phyloP scores from a whole-genome alignment of 2,888 invertebrate species.

The Conomelus anceps region DNA sequence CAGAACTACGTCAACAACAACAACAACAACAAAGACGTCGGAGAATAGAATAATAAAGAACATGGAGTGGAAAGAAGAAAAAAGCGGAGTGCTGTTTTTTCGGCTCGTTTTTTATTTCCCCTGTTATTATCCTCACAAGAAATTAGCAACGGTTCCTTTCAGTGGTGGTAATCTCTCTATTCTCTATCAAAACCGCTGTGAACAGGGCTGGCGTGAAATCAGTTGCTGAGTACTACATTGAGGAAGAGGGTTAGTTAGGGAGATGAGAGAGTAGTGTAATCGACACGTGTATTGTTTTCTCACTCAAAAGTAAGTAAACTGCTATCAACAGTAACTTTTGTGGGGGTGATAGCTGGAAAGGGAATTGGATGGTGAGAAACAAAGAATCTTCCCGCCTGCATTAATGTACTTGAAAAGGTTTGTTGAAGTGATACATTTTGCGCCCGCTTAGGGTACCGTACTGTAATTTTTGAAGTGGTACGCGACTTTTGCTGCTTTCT shows the following conservation, averaged over 20 bases:
- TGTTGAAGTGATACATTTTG: neutral
- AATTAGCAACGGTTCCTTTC: neutral
- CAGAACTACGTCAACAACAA: neutral
- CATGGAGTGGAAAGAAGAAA: neutral
- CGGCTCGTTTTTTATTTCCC: neutral
- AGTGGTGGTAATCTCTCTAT: neutral
- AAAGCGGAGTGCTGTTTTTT: neutral
- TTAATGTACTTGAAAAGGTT: neutral
- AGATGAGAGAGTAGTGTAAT: neutral
- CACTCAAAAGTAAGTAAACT: neutral
- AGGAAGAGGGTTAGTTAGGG: neutral
- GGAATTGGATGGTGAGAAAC: neutral
- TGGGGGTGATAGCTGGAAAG: neutral
- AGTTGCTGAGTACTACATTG: too few relatives aligned
- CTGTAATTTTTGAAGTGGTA: neutral
- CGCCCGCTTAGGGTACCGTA: neutral
- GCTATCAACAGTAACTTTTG: neutral
- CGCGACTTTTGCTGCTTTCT: too few relatives aligned
- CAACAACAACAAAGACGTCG: neutral
- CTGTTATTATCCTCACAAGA: neutral
- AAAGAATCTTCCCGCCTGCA: neutral
- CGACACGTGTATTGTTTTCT: neutral
- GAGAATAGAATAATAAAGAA: neutral
- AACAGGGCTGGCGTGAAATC: neutral
- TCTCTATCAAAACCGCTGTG: too few relatives aligned